Percentiles rank a stretch among this genome's conserved stretches.
phyloP scores from a whole-genome alignment of 2,888 invertebrate species.

The Sesamia inferens region DNA sequence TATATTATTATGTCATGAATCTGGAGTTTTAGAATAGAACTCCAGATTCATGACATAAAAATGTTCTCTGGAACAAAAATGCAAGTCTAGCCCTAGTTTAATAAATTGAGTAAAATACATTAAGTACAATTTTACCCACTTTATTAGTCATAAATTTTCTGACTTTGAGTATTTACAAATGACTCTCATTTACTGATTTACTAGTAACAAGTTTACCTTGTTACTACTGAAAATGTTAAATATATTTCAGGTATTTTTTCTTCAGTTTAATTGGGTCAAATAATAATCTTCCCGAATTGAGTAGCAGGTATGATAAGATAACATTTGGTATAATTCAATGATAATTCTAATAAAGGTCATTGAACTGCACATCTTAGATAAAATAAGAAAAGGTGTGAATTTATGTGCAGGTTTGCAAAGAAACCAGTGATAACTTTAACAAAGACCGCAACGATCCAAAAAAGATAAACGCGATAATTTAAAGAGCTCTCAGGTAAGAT shows the following conservation, averaged over 20 bases:
- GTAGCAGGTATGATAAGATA: constrained; percentile 64
- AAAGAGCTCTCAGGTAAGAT: constrained; percentile 74
- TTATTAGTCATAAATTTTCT: constrained; percentile 39
- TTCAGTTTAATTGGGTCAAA: constrained; percentile 57
- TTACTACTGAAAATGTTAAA: not conserved
- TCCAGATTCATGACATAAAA: too few relatives aligned
- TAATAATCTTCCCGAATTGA: constrained; percentile 54
- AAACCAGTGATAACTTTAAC: constrained; percentile 74
- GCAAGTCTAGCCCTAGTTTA: constrained; percentile 10
- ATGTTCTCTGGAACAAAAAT: constrained; percentile 30
- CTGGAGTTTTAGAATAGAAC: constrained; percentile 2
- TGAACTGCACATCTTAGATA: constrained; percentile 67
- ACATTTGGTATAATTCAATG: constrained; percentile 64
- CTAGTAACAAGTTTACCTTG: too few relatives aligned
- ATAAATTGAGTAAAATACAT: not conserved
- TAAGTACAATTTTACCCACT: constrained; percentile 14
- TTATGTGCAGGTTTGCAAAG: constrained; percentile 46
- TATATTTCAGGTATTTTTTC: not conserved
- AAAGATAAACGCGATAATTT: constrained; percentile 74
- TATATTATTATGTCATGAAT: constrained; percentile 39
- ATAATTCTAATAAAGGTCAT: constrained; percentile 75
- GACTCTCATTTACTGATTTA: constrained; percentile 24
- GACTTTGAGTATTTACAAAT: constrained; percentile 41
- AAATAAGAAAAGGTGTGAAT: constrained; percentile 50
- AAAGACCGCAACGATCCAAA: constrained; percentile 75